Percentiles rank a stretch among this genome's conserved stretches.
Evolutionary conservation across 2,797 vertebrate species (phyloP).

Genomic region (Choloepus didactylus): DNA sequence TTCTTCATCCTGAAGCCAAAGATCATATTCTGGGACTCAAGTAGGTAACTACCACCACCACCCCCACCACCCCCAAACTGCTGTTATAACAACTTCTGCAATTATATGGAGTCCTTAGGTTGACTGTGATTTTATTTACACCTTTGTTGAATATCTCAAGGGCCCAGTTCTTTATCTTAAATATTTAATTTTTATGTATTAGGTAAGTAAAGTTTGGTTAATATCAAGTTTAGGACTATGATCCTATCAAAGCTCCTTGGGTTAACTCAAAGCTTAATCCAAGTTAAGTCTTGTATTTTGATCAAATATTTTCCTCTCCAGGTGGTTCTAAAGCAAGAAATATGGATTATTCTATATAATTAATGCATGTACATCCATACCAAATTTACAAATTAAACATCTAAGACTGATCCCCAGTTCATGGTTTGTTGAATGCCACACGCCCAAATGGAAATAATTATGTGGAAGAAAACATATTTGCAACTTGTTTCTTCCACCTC

Average conservation of each 20-base stretch:
- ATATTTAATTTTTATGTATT: constrained; percentile 39
- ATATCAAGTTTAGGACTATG: not conserved
- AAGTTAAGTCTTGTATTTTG: not conserved
- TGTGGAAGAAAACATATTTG: not conserved
- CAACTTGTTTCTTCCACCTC: not conserved
- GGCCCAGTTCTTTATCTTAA: constrained; percentile 57
- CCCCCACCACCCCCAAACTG: not conserved
- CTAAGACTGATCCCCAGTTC: not conserved
- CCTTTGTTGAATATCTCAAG: not conserved
- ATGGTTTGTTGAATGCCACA: not conserved
- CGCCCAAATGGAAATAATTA: not conserved
- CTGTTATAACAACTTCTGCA: not conserved
- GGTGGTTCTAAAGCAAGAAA: not conserved
- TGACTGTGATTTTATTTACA: not conserved
- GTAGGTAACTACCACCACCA: not conserved
- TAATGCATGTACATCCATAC: not conserved
- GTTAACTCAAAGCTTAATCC: not conserved
- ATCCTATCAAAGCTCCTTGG: not conserved
- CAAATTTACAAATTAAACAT: not conserved
- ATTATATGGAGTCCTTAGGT: constrained; percentile 41
- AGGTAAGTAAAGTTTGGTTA: not conserved
- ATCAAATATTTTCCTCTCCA: not conserved
- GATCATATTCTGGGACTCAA: not conserved
- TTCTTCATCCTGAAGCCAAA: not conserved
- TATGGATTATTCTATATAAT: not conserved